Base-by-base conservation (phyloP, 2,888 invertebrate species). In the Dermolepida albohirtum region DNA sequence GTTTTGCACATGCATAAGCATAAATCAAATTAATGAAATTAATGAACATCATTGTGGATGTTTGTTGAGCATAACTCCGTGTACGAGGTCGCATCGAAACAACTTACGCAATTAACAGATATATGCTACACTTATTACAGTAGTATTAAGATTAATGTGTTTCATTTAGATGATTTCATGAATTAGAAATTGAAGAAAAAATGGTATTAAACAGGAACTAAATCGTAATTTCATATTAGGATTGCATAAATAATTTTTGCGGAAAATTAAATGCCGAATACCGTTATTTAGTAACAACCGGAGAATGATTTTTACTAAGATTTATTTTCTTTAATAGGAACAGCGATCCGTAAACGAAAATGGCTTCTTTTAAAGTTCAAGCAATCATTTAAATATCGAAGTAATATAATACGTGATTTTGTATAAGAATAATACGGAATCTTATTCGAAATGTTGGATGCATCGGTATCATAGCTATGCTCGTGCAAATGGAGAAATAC, bases 371-470 rank as follows among this genome's bases (percentile, higher is more conserved):
- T 34, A 34, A 34, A 1, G 6, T 34, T 1, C 4, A 34, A 34
- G 54, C 54, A 54, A 54, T 54, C 40, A 54, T 54, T 54, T 54
- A 54, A 54, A 54, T 40, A 54, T 54, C 40, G 16, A 54, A 40
- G 54, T 40, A 54, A 54, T 54, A 40, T 54, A 54, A 54, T 54
- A 54, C 54, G 54, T 54, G 54, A 54, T 54, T 54, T 54, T 54
- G 54, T 17, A 17, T 54, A 29, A 14, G 14, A 12, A 41, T 34
- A 34, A 17, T 14, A 40, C 54, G 40, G 40, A 39, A 54, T 54
- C 39, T 54, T 16, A 29, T 11, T 14, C 40, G 11, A 39, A 54
- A 54, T 40, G 14, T 54, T 54, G 39, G 11, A 11, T 51, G 12
- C 40, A 8, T 17, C 11, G 10, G 11, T 40, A 40, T 40, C 40